Evolutionary conservation across 2,797 vertebrate species (phyloP).

Genomic region (Echiichthys vipera): DNA sequence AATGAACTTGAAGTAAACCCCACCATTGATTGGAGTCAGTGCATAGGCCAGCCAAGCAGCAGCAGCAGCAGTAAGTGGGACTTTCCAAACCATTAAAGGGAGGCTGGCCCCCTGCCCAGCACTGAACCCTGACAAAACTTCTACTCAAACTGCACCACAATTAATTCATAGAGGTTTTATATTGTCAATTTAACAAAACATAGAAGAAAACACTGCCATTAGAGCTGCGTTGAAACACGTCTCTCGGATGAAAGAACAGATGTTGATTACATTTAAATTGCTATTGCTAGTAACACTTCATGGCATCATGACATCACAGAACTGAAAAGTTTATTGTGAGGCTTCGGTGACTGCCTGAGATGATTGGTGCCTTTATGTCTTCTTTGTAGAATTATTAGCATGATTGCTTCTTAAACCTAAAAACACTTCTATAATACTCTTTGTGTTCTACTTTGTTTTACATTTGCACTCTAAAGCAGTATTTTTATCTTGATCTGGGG

Average conservation of each 20-base stretch:
- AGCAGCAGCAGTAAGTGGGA: background rate
- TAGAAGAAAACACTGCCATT: background rate
- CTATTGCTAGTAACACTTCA: background rate
- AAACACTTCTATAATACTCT: background rate
- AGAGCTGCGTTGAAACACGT: background rate
- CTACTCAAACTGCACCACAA: background rate
- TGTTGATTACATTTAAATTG: background rate
- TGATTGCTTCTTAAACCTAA: slow-evolving; percentile 2
- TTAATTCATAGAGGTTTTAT: background rate
- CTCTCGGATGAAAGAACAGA: slow-evolving; percentile 2
- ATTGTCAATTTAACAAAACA: background rate
- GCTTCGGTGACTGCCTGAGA: background rate
- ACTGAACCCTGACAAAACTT: slow-evolving; percentile 5
- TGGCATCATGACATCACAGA: background rate
- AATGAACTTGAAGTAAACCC: slow-evolving; percentile 44
- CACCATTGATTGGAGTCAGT: slow-evolving; percentile 25
- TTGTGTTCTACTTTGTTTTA: background rate
- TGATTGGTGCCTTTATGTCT: background rate
- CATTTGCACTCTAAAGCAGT: background rate
- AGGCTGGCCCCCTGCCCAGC: slow-evolving; percentile 17
- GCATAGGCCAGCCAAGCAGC: slow-evolving; percentile 1
- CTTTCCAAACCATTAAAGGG: slow-evolving; percentile 5
- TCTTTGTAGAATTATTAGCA: background rate
- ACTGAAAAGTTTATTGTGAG: background rate
- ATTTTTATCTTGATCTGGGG: background rate